Evolutionary conservation across 2,113 vertebrate species (phyloP).

Genomic region (Procavia capensis): DNA sequence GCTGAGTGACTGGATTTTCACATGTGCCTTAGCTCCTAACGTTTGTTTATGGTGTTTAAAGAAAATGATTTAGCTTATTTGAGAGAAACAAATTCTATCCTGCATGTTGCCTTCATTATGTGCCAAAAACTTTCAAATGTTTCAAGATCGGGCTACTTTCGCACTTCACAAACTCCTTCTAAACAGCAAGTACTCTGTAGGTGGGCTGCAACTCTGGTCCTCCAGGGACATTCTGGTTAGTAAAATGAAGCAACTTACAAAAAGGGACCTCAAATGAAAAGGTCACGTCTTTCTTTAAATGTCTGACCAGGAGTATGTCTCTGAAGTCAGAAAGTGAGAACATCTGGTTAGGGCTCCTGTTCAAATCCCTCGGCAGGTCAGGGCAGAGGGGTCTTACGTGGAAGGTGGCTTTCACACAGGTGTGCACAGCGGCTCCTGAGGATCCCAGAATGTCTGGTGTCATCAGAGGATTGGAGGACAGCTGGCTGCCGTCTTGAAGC

Average conservation of each 20-base stretch:
- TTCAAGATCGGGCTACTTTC: not conserved
- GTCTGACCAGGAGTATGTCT: not conserved
- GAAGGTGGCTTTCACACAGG: conserved; percentile 98
- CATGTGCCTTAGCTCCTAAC: not conserved
- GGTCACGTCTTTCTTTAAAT: not conserved
- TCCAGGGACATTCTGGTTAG: not conserved
- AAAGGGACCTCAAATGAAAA: not conserved
- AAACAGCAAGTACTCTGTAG: not conserved
- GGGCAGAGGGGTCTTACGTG: conserved; percentile 89
- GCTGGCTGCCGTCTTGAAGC: conserved; percentile 98
- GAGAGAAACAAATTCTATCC: not conserved
- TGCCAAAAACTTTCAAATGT: not conserved
- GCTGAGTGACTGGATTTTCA: not conserved
- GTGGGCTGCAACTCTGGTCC: not conserved
- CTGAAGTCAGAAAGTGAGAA: not conserved
- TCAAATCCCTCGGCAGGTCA: rapidly evolving
- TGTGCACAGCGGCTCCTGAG: conserved; percentile 96
- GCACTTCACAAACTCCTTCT: not conserved
- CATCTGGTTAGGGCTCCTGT: not conserved
- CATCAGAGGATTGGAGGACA: conserved; percentile 99
- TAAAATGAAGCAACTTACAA: not conserved
- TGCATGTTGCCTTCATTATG: not conserved
- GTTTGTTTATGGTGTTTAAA: not conserved
- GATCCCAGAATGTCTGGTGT: conserved; percentile 97
- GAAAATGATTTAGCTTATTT: not conserved